Evolutionary conservation across 1,140 invertebrate genomes (phyloP).

Genomic region (Thaumatotibia leucotreta): DNA sequence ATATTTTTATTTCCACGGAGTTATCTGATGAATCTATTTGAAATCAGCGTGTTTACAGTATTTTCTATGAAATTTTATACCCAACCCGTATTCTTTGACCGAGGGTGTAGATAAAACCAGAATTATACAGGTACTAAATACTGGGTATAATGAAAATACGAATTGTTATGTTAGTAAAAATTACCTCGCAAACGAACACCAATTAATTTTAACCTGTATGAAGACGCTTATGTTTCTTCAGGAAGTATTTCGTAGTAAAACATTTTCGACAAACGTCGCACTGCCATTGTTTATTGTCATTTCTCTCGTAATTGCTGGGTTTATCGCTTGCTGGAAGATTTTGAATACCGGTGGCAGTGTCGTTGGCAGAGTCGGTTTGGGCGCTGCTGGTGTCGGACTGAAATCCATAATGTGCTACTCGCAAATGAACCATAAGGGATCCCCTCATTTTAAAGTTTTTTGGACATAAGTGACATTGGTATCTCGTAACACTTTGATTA

Average conservation of each 20-base stretch:
- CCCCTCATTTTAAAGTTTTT: slow-evolving; percentile 89
- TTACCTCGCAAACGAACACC: slow-evolving; percentile 63
- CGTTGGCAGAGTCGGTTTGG: not conserved
- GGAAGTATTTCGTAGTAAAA: slow-evolving; percentile 93
- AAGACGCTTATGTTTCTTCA: slow-evolving; percentile 92
- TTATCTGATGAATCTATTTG: no score
- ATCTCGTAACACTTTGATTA: slow-evolving; percentile 73
- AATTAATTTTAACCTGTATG: slow-evolving; percentile 80
- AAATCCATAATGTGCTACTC: slow-evolving; percentile 84
- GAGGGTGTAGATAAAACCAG: no score
- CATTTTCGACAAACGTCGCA: slow-evolving; percentile 90
- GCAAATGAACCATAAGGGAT: slow-evolving; percentile 87
- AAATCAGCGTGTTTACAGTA: no score
- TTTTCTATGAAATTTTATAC: no score
- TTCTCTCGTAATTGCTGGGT: slow-evolving; percentile 32
- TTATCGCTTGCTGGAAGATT: slow-evolving; percentile 31
- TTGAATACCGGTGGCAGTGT: slow-evolving; percentile 16
- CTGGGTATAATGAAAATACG: not conserved
- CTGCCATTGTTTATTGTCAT: slow-evolving; percentile 81
- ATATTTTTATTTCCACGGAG: no score
- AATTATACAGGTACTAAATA: not conserved
- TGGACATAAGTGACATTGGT: slow-evolving; percentile 86
- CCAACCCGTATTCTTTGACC: no score
- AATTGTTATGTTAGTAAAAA: slow-evolving; percentile 46
- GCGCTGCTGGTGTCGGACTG: slow-evolving; percentile 29